Percentiles rank a stretch among this genome's conserved stretches.
Conservation (phyloP, 2,888 invertebrate species). For the Ormyrus nitidulus region DNA sequence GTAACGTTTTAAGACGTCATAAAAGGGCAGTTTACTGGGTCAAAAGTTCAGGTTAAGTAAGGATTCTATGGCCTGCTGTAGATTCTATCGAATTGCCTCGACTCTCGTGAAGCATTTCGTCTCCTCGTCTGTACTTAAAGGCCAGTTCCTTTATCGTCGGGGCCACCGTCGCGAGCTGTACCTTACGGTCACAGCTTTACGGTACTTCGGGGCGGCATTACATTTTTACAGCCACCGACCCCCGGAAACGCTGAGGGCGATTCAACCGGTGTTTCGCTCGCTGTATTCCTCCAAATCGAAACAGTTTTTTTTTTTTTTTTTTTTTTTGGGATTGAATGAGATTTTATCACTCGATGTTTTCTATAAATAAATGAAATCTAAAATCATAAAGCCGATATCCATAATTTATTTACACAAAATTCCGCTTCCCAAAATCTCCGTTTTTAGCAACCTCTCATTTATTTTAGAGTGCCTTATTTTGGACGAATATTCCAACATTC, state of each 20-base stretch:
- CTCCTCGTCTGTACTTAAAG: slow-evolving; percentile 46
- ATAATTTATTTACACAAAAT: too few species aligned
- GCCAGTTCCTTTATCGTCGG: slow-evolving; percentile 52
- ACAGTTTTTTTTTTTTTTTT: background rate
- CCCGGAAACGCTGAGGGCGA: slow-evolving; percentile 65
- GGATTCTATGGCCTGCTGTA: slow-evolving; percentile 38
- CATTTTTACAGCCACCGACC: slow-evolving; percentile 73
- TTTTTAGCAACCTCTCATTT: too few species aligned
- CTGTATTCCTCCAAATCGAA: slow-evolving; percentile 6
- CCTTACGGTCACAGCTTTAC: slow-evolving; percentile 74
- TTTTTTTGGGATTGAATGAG: too few species aligned
- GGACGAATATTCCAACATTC: too few species aligned
- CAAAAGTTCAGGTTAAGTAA: slow-evolving; percentile 53
- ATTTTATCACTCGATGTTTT: too few species aligned
- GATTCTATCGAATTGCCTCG: slow-evolving; percentile 49
- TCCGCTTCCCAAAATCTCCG: too few species aligned
- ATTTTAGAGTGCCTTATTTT: too few species aligned
- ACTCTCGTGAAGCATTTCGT: slow-evolving; percentile 47
- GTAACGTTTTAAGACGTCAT: slow-evolving; percentile 51
- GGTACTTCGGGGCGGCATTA: slow-evolving; percentile 74
- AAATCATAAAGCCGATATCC: too few species aligned
- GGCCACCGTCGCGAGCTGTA: slow-evolving; percentile 69
- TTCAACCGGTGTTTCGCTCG: slow-evolving; percentile 62
- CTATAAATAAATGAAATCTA: too few species aligned
- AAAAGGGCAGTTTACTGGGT: slow-evolving; percentile 54